Evolutionary conservation across 2,888 invertebrate genomes (phyloP), one percentile per base, ranked within the genome.

Genomic region (Ptilodon capucinus): DNA sequence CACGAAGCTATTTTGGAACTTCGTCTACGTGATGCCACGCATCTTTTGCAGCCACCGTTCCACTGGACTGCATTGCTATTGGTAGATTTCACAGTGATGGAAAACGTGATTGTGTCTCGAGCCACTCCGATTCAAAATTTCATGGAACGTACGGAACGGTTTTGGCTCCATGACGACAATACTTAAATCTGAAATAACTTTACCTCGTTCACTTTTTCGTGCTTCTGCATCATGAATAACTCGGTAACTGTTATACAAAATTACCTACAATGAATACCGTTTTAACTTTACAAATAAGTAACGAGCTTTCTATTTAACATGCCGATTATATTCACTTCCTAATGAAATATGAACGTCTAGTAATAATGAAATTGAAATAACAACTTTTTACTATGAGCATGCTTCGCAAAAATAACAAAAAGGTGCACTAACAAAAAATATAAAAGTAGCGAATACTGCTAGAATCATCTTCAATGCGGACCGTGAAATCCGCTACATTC

Each of bases 11-110:
- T 81, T 82, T 81, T 75, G 73, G 70, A 74, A 71, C 68, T 73
- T 68, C 75, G 74, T 71, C 74, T 82, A 87, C 87, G 86, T 87
- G 87, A 86, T 73, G 77, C 74, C 80, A 84, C 81, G 84, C 80
- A 76, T 76, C 76, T 79, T 74, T 74, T 68, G 69, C 74, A 74
- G 74, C 74, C 72, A 74, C 71, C 78, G 80, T 83, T 85, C 79
- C 79, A 79, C 71, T 72, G 74, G 76, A 76, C 81, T 76, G 78
- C 72, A 71, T 74, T 75, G 70, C 74, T 76, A 78, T 81, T 81
- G 76, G 74, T 67, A 74, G 68, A 82, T 84, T 84, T 84, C 80
- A 84, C 84, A 85, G 68, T 76, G 76, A 79, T 79, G 68, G 73
- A 79, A 82, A 83, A 84, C 85, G 83, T 84, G 84, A 84, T 81